Percentiles rank a stretch among this genome's conserved stretches.
Evolutionary conservation across 2,888 invertebrate species (phyloP).

Genomic region (Monopis laevigella): DNA sequence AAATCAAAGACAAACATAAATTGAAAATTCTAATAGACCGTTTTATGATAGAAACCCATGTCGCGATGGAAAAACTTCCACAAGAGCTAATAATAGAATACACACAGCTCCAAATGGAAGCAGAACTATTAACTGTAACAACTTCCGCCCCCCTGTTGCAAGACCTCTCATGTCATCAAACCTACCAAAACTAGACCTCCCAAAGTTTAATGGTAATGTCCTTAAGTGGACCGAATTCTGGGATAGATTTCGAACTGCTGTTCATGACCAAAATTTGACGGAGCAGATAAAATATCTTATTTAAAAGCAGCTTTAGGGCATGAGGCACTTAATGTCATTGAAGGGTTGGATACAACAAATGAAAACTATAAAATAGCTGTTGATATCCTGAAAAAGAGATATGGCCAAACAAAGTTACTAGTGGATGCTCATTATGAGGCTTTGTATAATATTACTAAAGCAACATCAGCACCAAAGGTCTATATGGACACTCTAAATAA

Average conservation of each 20-base stretch:
- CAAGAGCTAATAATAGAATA: not conserved
- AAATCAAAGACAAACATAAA: too few relatives aligned
- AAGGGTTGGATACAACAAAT: not conserved
- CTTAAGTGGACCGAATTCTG: slow-evolving; percentile 3
- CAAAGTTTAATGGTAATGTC: not conserved
- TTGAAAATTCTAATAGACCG: not conserved
- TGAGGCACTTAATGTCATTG: not conserved
- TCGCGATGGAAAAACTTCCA: not conserved
- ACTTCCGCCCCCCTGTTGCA: not conserved
- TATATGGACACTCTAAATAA: slow-evolving; percentile 1
- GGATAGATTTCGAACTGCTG: not conserved
- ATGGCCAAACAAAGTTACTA: not conserved
- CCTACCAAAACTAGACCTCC: slow-evolving; percentile 1
- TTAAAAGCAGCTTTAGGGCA: not conserved
- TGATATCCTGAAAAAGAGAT: not conserved
- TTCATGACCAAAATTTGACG: not conserved
- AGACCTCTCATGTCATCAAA: not conserved
- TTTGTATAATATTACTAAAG: not conserved
- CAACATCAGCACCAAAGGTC: not conserved
- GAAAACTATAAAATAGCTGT: not conserved
- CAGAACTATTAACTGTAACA: not conserved
- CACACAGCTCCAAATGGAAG: not conserved
- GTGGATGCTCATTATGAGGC: slow-evolving; percentile 3
- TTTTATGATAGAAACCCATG: not conserved
- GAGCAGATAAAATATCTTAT: not conserved